phyloP scores from a whole-genome alignment of 2,113 vertebrate species.

The Naja naja region DNA sequence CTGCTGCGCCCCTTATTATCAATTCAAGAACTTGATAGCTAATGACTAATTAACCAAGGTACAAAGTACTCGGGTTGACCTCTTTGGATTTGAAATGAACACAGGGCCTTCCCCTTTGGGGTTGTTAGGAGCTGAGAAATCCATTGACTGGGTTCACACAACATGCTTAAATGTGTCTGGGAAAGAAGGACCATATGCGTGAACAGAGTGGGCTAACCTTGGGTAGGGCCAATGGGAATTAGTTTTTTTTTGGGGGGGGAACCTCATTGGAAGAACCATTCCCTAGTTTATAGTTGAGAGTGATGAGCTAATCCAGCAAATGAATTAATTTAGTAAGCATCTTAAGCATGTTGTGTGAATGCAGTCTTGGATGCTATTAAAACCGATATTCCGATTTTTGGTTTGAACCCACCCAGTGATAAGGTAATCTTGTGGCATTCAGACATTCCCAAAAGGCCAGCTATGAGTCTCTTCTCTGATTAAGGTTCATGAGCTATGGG shows the following conservation, averaged over 20 bases:
- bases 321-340: background rate
- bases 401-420: background rate
- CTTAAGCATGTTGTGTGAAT: background rate
- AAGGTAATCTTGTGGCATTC: background rate
- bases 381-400: background rate
- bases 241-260: background rate
- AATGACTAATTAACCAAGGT: background rate
- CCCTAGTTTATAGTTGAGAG: background rate
- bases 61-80: background rate
- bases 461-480: background rate
- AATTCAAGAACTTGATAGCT: background rate
- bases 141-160: background rate
- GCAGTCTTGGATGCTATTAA: background rate
- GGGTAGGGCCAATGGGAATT: background rate
- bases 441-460: background rate
- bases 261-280: background rate
- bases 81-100: background rate
- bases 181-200: background rate
- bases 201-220: background rate
- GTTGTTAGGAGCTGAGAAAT: background rate
- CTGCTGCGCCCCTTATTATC: background rate
- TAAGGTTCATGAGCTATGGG: background rate
- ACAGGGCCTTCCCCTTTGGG: background rate
- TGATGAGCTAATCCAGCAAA: background rate
- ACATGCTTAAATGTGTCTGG: background rate